These are phyloP conservation scores for Potorous gilbertii DNA, from an alignment of 2,797 vertebrate species.

Conservation along the genomic window DNA sequence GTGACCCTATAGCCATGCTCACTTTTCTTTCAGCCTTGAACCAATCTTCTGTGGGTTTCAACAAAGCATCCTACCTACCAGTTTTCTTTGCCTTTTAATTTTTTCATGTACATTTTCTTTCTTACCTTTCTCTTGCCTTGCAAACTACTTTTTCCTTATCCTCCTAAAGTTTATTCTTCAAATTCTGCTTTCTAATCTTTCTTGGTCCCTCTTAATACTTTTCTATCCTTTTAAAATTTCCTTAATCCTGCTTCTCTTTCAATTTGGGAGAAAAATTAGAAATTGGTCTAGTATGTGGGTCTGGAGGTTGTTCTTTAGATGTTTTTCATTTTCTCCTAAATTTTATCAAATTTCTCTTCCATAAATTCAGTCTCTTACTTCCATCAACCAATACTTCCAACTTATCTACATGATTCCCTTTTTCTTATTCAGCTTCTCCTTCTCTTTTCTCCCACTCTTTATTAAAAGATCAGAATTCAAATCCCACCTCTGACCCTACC, in stretches of 20 bases:
- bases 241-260: background rate
- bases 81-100: background rate
- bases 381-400: background rate
- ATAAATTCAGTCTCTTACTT: background rate
- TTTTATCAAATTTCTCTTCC: background rate
- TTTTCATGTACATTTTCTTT: background rate
- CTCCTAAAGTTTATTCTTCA: background rate
- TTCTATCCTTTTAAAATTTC: background rate
- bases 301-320: background rate
- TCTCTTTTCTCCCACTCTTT: background rate
- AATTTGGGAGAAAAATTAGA: background rate
- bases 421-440: background rate
- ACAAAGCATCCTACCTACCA: background rate
- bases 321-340: background rate
- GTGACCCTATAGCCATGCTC: background rate
- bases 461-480: background rate
- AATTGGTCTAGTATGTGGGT: background rate
- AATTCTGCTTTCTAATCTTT: background rate
- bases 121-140: background rate
- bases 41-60: background rate
- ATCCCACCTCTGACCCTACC: background rate
- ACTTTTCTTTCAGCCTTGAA: background rate
- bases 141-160: background rate
- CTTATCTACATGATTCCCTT: background rate
- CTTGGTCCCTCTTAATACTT: background rate